Evolutionary conservation across 2,888 invertebrate species (phyloP), one percentile per base, ranked within the genome.

Genomic region (Troglohyphantes excavatus): DNA sequence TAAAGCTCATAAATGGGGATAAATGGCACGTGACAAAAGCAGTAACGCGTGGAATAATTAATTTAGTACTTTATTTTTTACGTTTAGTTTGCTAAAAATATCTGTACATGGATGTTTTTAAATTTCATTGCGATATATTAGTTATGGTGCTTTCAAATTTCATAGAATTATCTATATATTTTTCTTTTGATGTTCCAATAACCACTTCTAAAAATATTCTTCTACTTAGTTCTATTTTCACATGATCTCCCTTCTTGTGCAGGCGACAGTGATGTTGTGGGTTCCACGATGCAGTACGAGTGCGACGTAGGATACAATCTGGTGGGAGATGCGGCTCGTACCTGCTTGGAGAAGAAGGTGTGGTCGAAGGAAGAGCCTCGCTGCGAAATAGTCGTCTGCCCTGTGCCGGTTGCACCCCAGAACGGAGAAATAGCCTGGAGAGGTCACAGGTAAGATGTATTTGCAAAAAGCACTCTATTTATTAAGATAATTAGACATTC

Each of bases 291-390:
- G 19, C 90, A 85, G 43, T 91, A 91, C 67, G 86, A 86, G 67
- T 91, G 91, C 43, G 84, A 90, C 29, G 86, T 88, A 5, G 91
- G 91, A 2, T 91, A 81, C 90, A 92, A 92, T n/a, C 91, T 93
- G 17, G 92, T 92, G 84, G 93, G 93, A 5, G 91, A 90, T 6
- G 91, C 92, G 29, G 92, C 92, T 27, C 67, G 93, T 53, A 92
- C 92, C 0, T 93, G 93, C 84, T 91, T 91, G 63, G 91, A 92
- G 39, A 92, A 93, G 78, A 93, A 92, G 23, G 92, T 91, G 11
- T 95, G 95, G 95, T 94, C 94, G 91, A 93, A 93, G 11, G 92
- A 93, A 2, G 92, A 92, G n/a, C 94, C 95, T 0, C 91, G 92
- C 0, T 95, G 95, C 91, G 92, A 93, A 59, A 93, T 93, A 9